Conservation (phyloP, 1,140 invertebrate genomes). For the Drosophila quadrilineata region DNA sequence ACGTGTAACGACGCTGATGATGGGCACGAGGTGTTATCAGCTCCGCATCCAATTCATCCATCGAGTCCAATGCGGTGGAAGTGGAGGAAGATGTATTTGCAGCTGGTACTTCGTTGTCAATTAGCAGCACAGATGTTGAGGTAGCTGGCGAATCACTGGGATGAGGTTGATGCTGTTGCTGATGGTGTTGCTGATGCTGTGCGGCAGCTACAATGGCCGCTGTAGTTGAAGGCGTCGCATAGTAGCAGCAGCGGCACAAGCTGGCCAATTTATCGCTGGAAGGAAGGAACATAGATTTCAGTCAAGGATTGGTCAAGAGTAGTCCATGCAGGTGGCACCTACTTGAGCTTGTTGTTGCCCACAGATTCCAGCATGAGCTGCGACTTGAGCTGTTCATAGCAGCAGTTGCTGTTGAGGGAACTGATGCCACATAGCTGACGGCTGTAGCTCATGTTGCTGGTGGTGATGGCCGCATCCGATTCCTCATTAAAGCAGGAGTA, state of each 20-base stretch:
- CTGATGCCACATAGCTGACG: slow-evolving; percentile 56
- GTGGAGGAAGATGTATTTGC: slow-evolving; percentile 64
- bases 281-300: slow-evolving; percentile 30
- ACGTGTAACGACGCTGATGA: slow-evolving; percentile 68
- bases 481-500: slow-evolving; percentile 92
- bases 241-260: slow-evolving; percentile 78
- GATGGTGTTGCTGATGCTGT: not conserved
- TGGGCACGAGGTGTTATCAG: slow-evolving; percentile 58
- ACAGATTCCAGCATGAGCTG: slow-evolving; percentile 82
- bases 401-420: slow-evolving; percentile 55
- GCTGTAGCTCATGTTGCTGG: slow-evolving; percentile 58
- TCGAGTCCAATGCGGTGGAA: slow-evolving; percentile 83
- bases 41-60: slow-evolving; percentile 84
- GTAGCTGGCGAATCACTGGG: slow-evolving; percentile 82
- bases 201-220: slow-evolving; percentile 50
- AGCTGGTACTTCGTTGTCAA: slow-evolving; percentile 81
- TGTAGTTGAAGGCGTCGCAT: slow-evolving; percentile 57
- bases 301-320: slow-evolving; percentile 27
- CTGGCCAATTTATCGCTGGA: slow-evolving; percentile 74
- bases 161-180: not conserved
- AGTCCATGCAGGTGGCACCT: slow-evolving; percentile 14
- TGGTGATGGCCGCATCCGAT: slow-evolving; percentile 78
- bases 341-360: slow-evolving; percentile 69
- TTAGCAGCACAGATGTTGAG: slow-evolving; percentile 83
- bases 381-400: slow-evolving; percentile 73